These are phyloP conservation scores for Astreopora myriophthalma DNA, from an alignment of 64 coral and sea anemone genomes.

Conservation along the genomic window DNA sequence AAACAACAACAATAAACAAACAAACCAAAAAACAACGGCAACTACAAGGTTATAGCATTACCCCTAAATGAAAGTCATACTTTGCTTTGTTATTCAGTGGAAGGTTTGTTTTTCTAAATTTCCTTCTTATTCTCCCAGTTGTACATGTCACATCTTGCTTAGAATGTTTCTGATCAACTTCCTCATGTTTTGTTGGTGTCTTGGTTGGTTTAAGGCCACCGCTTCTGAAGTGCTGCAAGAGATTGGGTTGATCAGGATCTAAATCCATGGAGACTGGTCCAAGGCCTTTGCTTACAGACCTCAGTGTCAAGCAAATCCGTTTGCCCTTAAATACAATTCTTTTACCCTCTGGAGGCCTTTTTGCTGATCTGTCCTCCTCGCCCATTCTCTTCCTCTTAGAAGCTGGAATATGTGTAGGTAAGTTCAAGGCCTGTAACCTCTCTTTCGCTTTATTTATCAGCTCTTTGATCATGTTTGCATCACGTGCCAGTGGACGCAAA, in stretches of 20 bases:
- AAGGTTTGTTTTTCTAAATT: constrained; percentile 51
- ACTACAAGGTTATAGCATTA: constrained; percentile 26
- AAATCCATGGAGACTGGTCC: neutral
- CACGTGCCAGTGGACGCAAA: constrained; percentile 74
- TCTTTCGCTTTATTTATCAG: constrained; percentile 64
- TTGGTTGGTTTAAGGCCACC: neutral
- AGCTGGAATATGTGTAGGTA: neutral
- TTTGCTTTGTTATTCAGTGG: constrained; percentile 57
- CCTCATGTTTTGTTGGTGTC: neutral
- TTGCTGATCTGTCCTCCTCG: neutral
- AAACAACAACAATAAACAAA: neutral
- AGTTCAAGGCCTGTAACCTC: neutral
- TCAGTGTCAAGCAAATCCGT: neutral
- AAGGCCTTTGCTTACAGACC: neutral
- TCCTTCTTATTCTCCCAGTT: constrained; percentile 57
- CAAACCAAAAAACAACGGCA: neutral
- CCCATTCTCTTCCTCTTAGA: constrained; percentile 13
- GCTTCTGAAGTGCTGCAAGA: neutral
- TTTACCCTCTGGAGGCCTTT: neutral
- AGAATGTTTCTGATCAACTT: neutral
- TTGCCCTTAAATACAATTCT: neutral
- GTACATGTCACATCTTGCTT: neutral
- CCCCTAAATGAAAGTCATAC: constrained; percentile 82
- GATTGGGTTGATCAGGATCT: neutral
- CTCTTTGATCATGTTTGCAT: constrained; percentile 61